Evolutionary conservation across 2,797 vertebrate species (phyloP).

Genomic region (Sciurus carolinensis): DNA sequence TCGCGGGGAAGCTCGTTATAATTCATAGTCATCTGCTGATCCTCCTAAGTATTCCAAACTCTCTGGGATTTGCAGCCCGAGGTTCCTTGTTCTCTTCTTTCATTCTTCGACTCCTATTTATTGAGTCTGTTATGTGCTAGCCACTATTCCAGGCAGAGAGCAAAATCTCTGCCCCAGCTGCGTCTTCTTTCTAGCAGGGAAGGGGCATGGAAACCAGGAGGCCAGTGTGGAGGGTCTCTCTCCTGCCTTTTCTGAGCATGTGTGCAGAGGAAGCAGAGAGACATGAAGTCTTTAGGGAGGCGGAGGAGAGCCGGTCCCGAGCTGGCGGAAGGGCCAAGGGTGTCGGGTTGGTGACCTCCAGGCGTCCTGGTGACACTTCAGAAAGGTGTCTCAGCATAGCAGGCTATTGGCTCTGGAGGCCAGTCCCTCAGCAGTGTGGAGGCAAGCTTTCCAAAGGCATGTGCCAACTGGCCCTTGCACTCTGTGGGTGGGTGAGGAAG

Average conservation of each 20-base stretch:
- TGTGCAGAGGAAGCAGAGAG: rapidly evolving
- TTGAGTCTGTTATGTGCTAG: neutral
- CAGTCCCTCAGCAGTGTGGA: neutral
- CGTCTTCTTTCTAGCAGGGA: neutral
- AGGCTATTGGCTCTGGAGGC: neutral
- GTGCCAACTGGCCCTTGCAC: rapidly evolving
- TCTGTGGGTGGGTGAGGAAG: neutral
- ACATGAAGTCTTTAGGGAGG: no score
- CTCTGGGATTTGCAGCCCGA: no score
- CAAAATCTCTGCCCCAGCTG: neutral
- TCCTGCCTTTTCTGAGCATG: neutral
- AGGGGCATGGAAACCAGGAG: rapidly evolving
- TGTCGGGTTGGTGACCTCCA: rapidly evolving
- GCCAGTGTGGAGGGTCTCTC: rapidly evolving
- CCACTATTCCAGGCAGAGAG: neutral
- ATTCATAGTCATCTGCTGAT: no score
- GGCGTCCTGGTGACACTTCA: neutral
- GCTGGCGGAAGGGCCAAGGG: rapidly evolving
- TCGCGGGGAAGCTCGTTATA: no score
- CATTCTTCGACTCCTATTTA: neutral
- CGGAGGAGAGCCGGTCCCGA: no score
- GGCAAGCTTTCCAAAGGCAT: neutral
- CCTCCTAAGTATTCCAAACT: neutral
- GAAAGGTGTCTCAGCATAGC: neutral
- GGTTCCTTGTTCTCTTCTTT: neutral